phyloP scores from a whole-genome alignment of 2,888 invertebrate genomes.

The Rugalucina vietnamica region DNA sequence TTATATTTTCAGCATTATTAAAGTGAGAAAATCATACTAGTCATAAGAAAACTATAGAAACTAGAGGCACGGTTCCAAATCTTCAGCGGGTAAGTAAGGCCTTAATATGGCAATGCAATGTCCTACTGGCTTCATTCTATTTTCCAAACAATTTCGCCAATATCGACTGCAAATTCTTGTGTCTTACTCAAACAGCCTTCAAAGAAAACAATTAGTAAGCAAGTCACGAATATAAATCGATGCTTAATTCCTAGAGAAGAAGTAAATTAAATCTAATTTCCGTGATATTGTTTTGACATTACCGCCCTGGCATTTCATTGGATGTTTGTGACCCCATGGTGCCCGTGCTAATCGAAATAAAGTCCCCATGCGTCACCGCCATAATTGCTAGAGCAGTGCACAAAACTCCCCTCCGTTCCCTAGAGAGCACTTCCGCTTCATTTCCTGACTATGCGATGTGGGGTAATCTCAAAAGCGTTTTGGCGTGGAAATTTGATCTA shows the following conservation, averaged over 20 bases:
- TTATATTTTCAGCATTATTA: too few relatives aligned
- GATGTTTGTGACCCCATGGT: constrained; percentile 55
- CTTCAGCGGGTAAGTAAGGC: too few relatives aligned
- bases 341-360: constrained; percentile 60
- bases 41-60: too few relatives aligned
- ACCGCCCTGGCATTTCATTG: constrained; percentile 59
- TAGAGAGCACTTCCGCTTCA: constrained; percentile 62
- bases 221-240: constrained; percentile 63
- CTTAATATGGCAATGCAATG: too few relatives aligned
- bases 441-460: constrained; percentile 61
- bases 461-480: constrained; percentile 56
- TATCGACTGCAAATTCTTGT: background rate
- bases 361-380: constrained; percentile 57
- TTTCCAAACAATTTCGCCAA: background rate
- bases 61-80: too few relatives aligned
- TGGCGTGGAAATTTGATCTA: constrained; percentile 62
- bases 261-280: constrained; percentile 67
- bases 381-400: constrained; percentile 59
- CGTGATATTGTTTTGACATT: constrained; percentile 67
- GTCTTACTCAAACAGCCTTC: constrained; percentile 15
- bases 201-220: constrained; percentile 61
- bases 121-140: too few relatives aligned
- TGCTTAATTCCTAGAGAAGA: constrained; percentile 60
- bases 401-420: constrained; percentile 58
- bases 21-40: too few relatives aligned